These are phyloP conservation scores for Drosophila quadrilineata DNA, from an alignment of 1,140 invertebrate genomes.

Conservation along the genomic window DNA sequence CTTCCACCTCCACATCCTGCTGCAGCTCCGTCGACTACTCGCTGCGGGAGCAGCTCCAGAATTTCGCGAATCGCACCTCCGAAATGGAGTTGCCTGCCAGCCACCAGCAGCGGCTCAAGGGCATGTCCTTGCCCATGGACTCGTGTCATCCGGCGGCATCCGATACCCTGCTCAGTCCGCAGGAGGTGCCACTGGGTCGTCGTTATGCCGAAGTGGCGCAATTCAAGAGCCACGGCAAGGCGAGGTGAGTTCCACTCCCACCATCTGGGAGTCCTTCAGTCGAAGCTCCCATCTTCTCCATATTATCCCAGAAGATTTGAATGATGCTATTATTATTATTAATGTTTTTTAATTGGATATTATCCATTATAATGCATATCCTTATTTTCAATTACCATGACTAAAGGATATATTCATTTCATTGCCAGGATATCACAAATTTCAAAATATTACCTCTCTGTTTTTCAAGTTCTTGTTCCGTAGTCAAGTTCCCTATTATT, in stretches of 20 bases:
- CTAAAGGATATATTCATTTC: no score
- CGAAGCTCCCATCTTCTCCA: not conserved
- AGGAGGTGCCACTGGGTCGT: slow-evolving; percentile 76
- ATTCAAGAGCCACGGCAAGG: slow-evolving; percentile 69
- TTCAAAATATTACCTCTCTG: no score
- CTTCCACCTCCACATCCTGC: slow-evolving; percentile 55
- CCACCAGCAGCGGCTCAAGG: slow-evolving; percentile 29
- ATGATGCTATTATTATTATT: no score
- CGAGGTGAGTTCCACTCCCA: slow-evolving; percentile 74
- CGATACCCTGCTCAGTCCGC: slow-evolving; percentile 75
- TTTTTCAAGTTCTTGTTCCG: no score
- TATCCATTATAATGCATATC: no score
- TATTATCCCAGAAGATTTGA: not conserved
- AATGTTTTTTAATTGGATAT: no score
- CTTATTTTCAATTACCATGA: no score
- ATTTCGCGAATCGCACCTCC: slow-evolving; percentile 56
- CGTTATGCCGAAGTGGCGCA: slow-evolving; percentile 80
- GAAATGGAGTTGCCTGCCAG: slow-evolving; percentile 25
- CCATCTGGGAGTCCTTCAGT: no score
- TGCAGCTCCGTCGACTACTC: slow-evolving; percentile 71
- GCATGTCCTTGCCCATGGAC: slow-evolving; percentile 44
- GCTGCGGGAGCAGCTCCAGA: slow-evolving; percentile 70
- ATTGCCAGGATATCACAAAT: no score
- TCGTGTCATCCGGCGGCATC: not conserved
- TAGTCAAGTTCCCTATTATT: not conserved